Evolutionary conservation across 1,140 invertebrate species (phyloP).

Genomic region (Belonocnema kinseyi): DNA sequence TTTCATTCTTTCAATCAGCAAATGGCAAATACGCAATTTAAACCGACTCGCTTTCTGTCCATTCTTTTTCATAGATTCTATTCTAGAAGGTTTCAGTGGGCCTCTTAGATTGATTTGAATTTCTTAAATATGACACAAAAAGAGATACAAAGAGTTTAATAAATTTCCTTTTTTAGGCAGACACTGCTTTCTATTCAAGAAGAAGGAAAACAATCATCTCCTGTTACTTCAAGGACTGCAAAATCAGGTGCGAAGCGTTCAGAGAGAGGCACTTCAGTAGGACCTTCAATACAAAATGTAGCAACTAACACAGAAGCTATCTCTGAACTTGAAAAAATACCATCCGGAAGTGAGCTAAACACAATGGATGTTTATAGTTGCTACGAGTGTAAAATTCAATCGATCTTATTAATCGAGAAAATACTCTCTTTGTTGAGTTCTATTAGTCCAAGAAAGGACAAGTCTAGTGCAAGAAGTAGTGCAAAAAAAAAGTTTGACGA

Average conservation of each 20-base stretch:
- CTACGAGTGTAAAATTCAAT: slow-evolving; percentile 59
- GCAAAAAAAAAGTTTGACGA: slow-evolving; percentile 30
- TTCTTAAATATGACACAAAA: too few relatives aligned
- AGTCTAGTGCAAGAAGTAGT: slow-evolving; percentile 16
- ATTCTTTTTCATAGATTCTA: too few relatives aligned
- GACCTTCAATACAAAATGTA: too few relatives aligned
- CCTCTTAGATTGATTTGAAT: too few relatives aligned
- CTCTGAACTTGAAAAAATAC: slow-evolving; percentile 45
- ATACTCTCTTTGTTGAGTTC: slow-evolving; percentile 22
- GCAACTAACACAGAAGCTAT: neutral
- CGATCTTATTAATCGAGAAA: slow-evolving; percentile 43
- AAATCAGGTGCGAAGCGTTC: neutral
- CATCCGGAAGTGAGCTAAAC: slow-evolving; percentile 42
- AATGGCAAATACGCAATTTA: too few relatives aligned
- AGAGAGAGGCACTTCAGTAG: too few relatives aligned
- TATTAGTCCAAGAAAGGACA: slow-evolving; percentile 14
- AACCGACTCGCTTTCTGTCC: too few relatives aligned
- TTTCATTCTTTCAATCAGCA: too few relatives aligned
- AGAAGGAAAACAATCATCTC: neutral
- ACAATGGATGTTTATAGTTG: slow-evolving; percentile 50
- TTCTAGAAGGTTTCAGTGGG: too few relatives aligned
- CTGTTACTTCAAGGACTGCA: neutral
- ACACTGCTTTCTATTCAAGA: neutral
- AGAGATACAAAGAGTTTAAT: too few relatives aligned
- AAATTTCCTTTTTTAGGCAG: neutral